Conservation (phyloP, 2,113 vertebrate species). For the Oryzias javanicus region DNA sequence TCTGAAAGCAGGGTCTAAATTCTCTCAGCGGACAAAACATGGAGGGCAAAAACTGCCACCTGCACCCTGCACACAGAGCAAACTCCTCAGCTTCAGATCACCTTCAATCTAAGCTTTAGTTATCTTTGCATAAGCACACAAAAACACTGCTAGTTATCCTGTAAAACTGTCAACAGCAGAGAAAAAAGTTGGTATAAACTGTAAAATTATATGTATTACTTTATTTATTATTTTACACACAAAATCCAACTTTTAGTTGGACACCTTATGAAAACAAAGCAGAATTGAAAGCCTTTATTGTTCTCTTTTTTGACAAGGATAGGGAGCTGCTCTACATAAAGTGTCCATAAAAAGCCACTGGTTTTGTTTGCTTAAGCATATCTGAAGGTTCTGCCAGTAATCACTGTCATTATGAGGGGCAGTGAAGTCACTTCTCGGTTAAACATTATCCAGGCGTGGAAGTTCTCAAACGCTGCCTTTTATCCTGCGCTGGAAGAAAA, state of each 20-base stretch:
- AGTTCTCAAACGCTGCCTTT: slow-evolving; percentile 16
- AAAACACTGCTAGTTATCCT: background rate
- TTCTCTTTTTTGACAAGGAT: no score
- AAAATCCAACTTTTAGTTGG: no score
- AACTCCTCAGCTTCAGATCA: slow-evolving; percentile 16
- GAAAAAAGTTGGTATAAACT: no score
- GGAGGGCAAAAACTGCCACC: slow-evolving; percentile 2
- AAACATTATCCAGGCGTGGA: slow-evolving; percentile 39
- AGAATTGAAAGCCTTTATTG: no score
- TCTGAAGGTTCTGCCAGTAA: slow-evolving; percentile 23
- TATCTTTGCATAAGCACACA: background rate
- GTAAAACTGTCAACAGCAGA: no score
- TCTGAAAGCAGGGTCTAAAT: background rate
- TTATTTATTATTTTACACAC: no score
- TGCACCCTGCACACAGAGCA: slow-evolving; percentile 14
- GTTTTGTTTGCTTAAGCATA: slow-evolving; percentile 21
- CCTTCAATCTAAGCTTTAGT: slow-evolving; percentile 2
- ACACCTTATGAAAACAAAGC: no score
- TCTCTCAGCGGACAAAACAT: background rate
- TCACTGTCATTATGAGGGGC: slow-evolving; percentile 30
- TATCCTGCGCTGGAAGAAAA: slow-evolving; percentile 35
- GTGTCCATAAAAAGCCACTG: slow-evolving; percentile 2
- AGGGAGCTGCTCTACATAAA: background rate
- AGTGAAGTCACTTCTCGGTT: slow-evolving; percentile 51
- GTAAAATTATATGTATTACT: no score